phyloP scores from a whole-genome alignment of 2,888 invertebrate genomes.

The Trisateles emortualis region DNA sequence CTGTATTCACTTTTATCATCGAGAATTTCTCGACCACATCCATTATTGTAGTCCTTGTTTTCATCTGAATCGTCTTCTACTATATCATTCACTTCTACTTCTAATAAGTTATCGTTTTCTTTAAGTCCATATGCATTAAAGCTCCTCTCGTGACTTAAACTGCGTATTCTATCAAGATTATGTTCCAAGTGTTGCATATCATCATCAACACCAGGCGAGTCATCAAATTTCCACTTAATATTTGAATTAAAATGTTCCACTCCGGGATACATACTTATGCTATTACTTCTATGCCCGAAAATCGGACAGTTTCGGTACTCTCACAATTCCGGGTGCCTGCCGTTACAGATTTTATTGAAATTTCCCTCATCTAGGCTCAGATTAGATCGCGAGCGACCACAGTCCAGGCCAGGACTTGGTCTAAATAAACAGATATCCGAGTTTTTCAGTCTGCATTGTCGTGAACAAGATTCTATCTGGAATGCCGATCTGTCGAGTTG shows the following conservation, averaged over 20 bases:
- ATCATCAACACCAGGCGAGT: conserved; percentile 68
- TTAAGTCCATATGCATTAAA: conserved; percentile 71
- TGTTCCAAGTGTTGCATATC: conserved; percentile 80
- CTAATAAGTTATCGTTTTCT: conserved; percentile 77
- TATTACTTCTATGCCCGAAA: conserved; percentile 85
- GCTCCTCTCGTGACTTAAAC: conserved; percentile 78
- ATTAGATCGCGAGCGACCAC: conserved; percentile 81
- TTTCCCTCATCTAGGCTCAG: conserved; percentile 82
- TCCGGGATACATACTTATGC: conserved; percentile 81
- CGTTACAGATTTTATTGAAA: conserved; percentile 81
- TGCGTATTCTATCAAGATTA: conserved; percentile 82
- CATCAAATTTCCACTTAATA: conserved; percentile 83
- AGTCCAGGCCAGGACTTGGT: conserved; percentile 75
- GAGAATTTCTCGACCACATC: conserved; percentile 68
- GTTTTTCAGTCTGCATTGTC: conserved; percentile 80
- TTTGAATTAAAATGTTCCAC: conserved; percentile 83
- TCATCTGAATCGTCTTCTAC: conserved; percentile 76
- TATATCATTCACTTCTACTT: conserved; percentile 79
- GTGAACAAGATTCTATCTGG: conserved; percentile 81
- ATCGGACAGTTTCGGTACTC: conserved; percentile 84
- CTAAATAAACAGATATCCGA: conserved; percentile 82
- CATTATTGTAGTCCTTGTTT: conserved; percentile 66
- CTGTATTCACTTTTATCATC: conserved; percentile 81
- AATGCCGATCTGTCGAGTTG: conserved; percentile 80
- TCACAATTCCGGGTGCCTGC: conserved; percentile 85